Evolutionary conservation across 1,140 invertebrate species (phyloP).

Genomic region (silkworm (Bombyx mori)): ASM3026992v2 NC_085121.1:13839001-13839500

Average conservation of each 20-base stretch:
- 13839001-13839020: too few relatives aligned
- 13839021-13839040: too few relatives aligned
- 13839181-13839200: too few relatives aligned
- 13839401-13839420: slow-evolving; percentile 69
- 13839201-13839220: too few relatives aligned
- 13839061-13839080: too few relatives aligned
- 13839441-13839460: slow-evolving; percentile 69
- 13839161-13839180: too few relatives aligned
- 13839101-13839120: too few relatives aligned
- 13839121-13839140: too few relatives aligned
- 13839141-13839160: too few relatives aligned
- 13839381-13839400: slow-evolving; percentile 59
- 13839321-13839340: neutral
- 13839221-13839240: too few relatives aligned
- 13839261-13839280: slow-evolving; percentile 44
- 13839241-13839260: slow-evolving; percentile 4
- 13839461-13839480: slow-evolving; percentile 62
- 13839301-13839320: slow-evolving; percentile 51
- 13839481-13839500: slow-evolving; percentile 66
- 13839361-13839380: slow-evolving; percentile 59
- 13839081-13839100: too few relatives aligned
- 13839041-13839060: too few relatives aligned
- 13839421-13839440: slow-evolving; percentile 37
- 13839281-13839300: slow-evolving; percentile 56
- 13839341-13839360: slow-evolving; percentile 18